Percentiles rank a stretch among this genome's conserved stretches.
Conservation (phyloP, 2,888 invertebrate species). For the Ophraella communa region DNA sequence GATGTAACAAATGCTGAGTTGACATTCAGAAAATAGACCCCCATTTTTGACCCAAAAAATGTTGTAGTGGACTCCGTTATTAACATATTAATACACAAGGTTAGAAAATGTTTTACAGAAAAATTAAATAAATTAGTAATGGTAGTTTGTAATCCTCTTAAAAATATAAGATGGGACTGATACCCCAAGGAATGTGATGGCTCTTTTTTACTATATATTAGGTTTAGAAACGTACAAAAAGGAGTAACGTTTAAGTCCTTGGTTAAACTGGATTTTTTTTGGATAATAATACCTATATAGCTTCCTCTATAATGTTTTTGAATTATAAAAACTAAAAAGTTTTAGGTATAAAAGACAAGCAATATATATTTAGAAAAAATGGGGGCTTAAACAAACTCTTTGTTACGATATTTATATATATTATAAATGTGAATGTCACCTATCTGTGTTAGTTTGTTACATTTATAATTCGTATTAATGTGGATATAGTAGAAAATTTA, state of each 20-base stretch:
- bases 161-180: constrained; percentile 53
- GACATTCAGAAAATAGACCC: too few relatives aligned
- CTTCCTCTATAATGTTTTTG: neutral
- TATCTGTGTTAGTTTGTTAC: constrained; percentile 61
- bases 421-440: constrained; percentile 58
- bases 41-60: too few relatives aligned
- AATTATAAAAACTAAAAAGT: too few relatives aligned
- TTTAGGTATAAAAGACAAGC: constrained; percentile 12
- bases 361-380: constrained; percentile 21
- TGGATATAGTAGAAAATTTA: constrained; percentile 48
- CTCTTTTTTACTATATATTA: constrained; percentile 56
- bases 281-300: neutral
- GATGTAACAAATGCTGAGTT: too few relatives aligned
- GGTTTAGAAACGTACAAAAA: constrained; percentile 46
- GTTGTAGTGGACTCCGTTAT: too few relatives aligned
- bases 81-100: neutral
- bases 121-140: neutral
- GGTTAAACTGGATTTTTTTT: neutral
- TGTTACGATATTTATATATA: constrained; percentile 44
- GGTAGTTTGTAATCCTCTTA: constrained; percentile 5
- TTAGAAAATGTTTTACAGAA: neutral
- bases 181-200: constrained; percentile 59
- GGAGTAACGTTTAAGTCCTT: constrained; percentile 32
- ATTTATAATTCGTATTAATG: constrained; percentile 51
- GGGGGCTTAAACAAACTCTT: constrained; percentile 21